These are phyloP conservation scores for Carcina quercana DNA, from an alignment of 2,888 invertebrate genomes.

Conservation along the genomic window DNA sequence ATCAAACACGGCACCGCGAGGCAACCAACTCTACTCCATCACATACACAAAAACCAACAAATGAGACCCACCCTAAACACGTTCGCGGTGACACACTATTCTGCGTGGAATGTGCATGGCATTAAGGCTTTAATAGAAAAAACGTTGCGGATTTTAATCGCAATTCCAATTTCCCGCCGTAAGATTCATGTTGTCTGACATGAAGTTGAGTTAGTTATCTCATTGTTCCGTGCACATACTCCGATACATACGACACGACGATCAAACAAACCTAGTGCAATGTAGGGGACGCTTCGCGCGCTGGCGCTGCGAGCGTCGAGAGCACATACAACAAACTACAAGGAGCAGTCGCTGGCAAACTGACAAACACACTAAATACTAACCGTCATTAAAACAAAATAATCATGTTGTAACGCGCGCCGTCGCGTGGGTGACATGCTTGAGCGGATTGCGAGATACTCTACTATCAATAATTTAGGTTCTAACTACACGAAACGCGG, in stretches of 20 bases:
- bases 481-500: background rate
- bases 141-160: too few species aligned
- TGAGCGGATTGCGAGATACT: constrained; percentile 23
- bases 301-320: constrained; percentile 34
- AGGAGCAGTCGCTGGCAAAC: constrained; percentile 34
- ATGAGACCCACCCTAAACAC: background rate
- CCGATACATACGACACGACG: too few species aligned
- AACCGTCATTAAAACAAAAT: constrained; percentile 43
- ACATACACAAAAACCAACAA: constrained; percentile 33
- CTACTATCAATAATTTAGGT: background rate
- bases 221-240: too few species aligned
- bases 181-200: too few species aligned
- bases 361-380: constrained; percentile 51
- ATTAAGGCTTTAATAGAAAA: too few species aligned
- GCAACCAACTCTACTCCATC: background rate
- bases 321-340: constrained; percentile 49
- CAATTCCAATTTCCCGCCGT: too few species aligned
- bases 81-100: too few species aligned
- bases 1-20: constrained; percentile 30
- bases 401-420: constrained; percentile 69
- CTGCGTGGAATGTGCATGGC: too few species aligned
- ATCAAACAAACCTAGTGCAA: too few species aligned
- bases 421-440: constrained; percentile 51
- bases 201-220: too few species aligned
- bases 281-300: background rate